phyloP scores from a whole-genome alignment of 2,113 vertebrate genomes.

The Isichthys henryi region DNA sequence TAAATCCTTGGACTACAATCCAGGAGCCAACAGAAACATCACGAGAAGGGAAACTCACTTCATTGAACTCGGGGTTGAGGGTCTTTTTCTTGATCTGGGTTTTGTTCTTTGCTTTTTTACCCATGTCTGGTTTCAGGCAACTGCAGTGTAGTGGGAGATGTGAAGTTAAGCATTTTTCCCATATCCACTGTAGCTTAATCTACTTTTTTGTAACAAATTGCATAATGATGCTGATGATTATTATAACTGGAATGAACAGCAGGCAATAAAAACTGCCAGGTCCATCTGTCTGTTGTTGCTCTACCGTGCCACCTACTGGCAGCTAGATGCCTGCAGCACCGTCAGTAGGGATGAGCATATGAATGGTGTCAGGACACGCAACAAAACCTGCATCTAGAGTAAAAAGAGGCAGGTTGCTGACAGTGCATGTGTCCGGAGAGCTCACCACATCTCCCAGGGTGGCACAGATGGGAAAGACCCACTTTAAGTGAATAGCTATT shows the following conservation, averaged over 20 bases:
- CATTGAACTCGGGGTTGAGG: slow-evolving; percentile 93
- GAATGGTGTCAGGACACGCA: background rate
- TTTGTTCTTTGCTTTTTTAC: slow-evolving; percentile 95
- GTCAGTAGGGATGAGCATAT: background rate
- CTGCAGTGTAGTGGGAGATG: slow-evolving; percentile 45
- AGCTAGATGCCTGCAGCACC: background rate
- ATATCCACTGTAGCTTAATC: background rate
- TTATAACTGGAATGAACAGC: background rate
- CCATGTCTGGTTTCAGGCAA: slow-evolving; percentile 94
- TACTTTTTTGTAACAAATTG: background rate
- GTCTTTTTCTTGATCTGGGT: slow-evolving; percentile 99
- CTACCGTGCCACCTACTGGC: background rate
- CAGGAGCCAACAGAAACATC: background rate
- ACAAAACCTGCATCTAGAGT: background rate
- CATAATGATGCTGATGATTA: background rate
- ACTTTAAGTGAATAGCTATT: background rate
- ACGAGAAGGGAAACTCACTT: slow-evolving; percentile 58
- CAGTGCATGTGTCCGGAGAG: background rate
- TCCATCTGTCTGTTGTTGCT: background rate
- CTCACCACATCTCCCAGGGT: background rate
- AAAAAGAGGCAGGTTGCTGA: background rate
- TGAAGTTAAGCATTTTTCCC: background rate
- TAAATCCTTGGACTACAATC: background rate
- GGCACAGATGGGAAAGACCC: background rate
- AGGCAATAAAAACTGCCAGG: background rate